phyloP scores from a whole-genome alignment of 2,113 vertebrate genomes.

The Craseonycteris thonglongyai region DNA sequence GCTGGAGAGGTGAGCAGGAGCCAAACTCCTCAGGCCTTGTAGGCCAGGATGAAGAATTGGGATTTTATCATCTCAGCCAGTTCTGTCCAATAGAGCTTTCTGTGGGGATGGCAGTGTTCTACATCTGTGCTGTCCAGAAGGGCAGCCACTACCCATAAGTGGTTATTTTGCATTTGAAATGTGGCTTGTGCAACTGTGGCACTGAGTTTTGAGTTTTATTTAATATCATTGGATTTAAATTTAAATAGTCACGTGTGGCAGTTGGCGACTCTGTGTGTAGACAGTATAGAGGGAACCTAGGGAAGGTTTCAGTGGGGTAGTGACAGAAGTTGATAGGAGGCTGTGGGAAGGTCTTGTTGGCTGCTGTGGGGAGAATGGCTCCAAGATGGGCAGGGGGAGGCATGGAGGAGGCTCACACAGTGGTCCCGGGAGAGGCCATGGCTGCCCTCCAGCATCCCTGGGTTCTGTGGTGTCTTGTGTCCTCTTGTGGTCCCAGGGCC shows the following conservation, averaged over 20 bases:
- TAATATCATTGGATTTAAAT: not conserved
- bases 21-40: rapidly evolving
- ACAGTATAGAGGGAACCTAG: too few species aligned
- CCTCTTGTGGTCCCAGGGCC: not conserved
- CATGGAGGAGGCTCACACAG: too few species aligned
- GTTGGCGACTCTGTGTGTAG: too few species aligned
- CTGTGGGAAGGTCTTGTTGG: not conserved
- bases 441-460: too few species aligned
- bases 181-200: not conserved
- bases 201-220: not conserved
- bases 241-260: not conserved
- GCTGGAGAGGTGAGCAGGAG: not conserved
- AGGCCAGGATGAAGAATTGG: rapidly evolving
- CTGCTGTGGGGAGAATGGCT: not conserved
- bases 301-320: not conserved
- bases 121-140: rapidly evolving
- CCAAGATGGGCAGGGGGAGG: not conserved
- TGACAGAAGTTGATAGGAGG: not conserved
- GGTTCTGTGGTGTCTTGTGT: not conserved
- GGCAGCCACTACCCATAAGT: too few species aligned
- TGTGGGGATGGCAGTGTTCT: not conserved
- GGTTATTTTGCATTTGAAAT: not conserved
- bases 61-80: not conserved
- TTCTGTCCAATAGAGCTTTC: not conserved
- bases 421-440: not conserved